Evolutionary conservation across 2,797 vertebrate genomes (phyloP).

Genomic region (Neosilurus hyrtlii): DNA sequence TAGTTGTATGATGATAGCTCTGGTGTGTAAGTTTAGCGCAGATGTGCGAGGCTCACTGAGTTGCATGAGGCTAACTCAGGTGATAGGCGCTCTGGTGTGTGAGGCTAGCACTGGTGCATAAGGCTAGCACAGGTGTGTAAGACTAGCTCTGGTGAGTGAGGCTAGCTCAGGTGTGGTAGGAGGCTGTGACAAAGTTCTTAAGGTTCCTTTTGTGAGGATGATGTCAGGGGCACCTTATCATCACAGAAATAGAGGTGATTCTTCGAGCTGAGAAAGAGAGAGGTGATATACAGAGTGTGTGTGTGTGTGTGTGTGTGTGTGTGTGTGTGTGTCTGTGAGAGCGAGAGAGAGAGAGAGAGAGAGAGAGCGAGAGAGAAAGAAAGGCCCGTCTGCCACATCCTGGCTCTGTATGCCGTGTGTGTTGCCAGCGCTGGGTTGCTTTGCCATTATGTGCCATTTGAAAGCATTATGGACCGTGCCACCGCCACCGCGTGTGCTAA

Average conservation of each 20-base stretch:
- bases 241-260: neutral
- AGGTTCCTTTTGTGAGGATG: neutral
- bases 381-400: conserved; percentile 64
- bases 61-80: too few species aligned
- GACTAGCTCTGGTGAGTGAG: too few species aligned
- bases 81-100: too few species aligned
- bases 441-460: conserved; percentile 73
- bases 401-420: conserved; percentile 67
- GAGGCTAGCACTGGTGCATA: too few species aligned
- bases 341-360: neutral
- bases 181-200: neutral
- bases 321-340: conserved; percentile 20
- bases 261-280: conserved; percentile 9
- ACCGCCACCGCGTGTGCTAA: conserved; percentile 74
- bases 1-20: too few species aligned
- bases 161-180: neutral
- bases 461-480: conserved; percentile 76
- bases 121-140: too few species aligned
- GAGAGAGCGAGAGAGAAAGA: neutral
- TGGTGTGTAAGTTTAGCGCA: too few species aligned
- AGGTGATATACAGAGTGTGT: neutral
- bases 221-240: neutral
- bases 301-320: conserved; percentile 10
- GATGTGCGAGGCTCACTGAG: too few species aligned
- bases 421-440: conserved; percentile 69